Percentiles rank a stretch among this genome's conserved stretches.
phyloP scores from a whole-genome alignment of 2,888 invertebrate species.

The Drosophila gaucha region DNA sequence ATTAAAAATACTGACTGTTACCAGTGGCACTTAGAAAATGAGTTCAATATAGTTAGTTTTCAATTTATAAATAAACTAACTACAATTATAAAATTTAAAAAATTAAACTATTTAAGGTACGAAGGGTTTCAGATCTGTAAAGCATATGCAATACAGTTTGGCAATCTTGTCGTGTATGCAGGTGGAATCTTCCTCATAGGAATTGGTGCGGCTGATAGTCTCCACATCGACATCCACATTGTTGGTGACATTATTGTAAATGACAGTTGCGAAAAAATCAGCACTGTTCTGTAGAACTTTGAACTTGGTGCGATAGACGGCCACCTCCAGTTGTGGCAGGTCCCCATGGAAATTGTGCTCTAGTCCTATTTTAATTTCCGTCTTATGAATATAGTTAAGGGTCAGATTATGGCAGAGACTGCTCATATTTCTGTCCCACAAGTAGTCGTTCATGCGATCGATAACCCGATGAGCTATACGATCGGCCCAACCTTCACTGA shows the following conservation, averaged over 20 bases:
- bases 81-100: no score
- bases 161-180: conserved; percentile 83
- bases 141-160: conserved; percentile 66
- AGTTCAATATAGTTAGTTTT: no score
- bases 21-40: no score
- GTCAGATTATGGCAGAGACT: conserved; percentile 46
- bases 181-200: conserved; percentile 84
- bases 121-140: conserved; percentile 4
- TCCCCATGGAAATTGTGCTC: conserved; percentile 27
- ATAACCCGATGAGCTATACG: conserved; percentile 49
- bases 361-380: conserved; percentile 38
- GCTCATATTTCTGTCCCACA: conserved; percentile 46
- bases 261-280: conserved; percentile 89
- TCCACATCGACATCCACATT: conserved; percentile 85
- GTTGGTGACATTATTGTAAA: conserved; percentile 67
- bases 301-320: conserved; percentile 85
- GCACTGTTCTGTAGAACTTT: conserved; percentile 88
- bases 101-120: no score
- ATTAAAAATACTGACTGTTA: no score
- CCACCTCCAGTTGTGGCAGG: conserved; percentile 13
- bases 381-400: conserved; percentile 51
- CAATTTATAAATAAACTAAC: no score
- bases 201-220: conserved; percentile 86
- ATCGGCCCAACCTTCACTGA: conserved; percentile 26
- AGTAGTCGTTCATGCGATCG: conserved; percentile 55